Evolutionary conservation across 2,888 invertebrate species (phyloP).

Genomic region (Spialia ferax): DNA sequence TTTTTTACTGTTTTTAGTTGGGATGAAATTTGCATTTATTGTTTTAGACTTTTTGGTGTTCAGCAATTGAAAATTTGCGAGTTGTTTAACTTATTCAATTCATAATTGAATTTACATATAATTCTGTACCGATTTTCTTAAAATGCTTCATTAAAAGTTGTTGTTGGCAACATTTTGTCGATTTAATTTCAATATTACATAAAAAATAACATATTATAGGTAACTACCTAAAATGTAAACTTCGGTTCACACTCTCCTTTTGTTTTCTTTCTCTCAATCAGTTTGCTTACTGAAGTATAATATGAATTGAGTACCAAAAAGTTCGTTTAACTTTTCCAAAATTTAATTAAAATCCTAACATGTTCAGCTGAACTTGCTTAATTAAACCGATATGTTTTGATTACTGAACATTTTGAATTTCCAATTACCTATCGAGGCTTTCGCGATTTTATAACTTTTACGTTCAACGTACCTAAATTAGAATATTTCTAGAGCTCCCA

Average conservation of each 20-base stretch:
- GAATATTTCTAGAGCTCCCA: no score
- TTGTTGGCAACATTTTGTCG: no score
- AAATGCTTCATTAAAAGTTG: no score
- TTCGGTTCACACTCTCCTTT: no score
- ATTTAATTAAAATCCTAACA: slow-evolving; percentile 34
- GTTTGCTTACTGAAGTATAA: background rate
- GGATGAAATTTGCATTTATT: background rate
- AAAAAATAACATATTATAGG: no score
- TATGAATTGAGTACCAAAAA: background rate
- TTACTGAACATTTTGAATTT: slow-evolving; percentile 18
- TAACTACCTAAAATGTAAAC: no score
- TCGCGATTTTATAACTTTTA: background rate
- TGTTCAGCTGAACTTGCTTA: slow-evolving; percentile 20
- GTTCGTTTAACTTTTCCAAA: slow-evolving; percentile 5
- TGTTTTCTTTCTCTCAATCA: background rate
- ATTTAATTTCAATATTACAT: no score
- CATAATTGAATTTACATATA: background rate
- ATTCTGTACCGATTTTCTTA: no score
- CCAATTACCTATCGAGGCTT: slow-evolving; percentile 9
- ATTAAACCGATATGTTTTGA: slow-evolving; percentile 27
- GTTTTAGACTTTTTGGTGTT: background rate
- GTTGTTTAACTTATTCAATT: no score
- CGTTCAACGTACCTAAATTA: background rate
- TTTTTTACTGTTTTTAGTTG: slow-evolving; percentile 6
- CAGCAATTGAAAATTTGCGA: background rate